phyloP scores from a whole-genome alignment of 2,797 vertebrate genomes.

The Myiotriccus ornatus region DNA sequence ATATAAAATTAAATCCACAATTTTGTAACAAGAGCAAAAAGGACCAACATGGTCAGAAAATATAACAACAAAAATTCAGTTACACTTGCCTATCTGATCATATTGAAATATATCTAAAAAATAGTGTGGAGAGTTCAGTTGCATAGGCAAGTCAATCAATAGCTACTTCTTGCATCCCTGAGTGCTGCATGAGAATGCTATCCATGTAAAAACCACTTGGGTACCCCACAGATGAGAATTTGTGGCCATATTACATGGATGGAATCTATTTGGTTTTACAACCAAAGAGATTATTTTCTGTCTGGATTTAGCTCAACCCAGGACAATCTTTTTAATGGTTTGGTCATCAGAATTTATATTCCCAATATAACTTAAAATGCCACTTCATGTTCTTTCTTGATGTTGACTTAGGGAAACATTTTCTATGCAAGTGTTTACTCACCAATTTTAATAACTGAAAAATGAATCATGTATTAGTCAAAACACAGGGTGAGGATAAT shows the following conservation, averaged over 20 bases:
- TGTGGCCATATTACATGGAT: background rate
- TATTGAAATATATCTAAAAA: background rate
- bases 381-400: background rate
- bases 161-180: background rate
- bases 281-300: background rate
- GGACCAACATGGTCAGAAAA: background rate
- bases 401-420: background rate
- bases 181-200: background rate
- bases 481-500: background rate
- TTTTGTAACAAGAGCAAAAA: background rate
- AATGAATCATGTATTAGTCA: background rate
- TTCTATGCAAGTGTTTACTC: background rate
- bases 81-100: background rate
- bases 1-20: background rate
- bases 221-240: background rate
- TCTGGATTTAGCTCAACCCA: background rate
- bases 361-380: background rate
- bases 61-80: background rate
- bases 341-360: background rate
- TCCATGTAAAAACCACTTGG: background rate
- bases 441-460: background rate
- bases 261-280: background rate
- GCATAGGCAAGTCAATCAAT: background rate
- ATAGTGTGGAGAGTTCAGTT: background rate
- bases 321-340: background rate